These are phyloP conservation scores for Drosophila tani DNA, from an alignment of 1,140 invertebrate genomes.

Conservation along the genomic window DNA sequence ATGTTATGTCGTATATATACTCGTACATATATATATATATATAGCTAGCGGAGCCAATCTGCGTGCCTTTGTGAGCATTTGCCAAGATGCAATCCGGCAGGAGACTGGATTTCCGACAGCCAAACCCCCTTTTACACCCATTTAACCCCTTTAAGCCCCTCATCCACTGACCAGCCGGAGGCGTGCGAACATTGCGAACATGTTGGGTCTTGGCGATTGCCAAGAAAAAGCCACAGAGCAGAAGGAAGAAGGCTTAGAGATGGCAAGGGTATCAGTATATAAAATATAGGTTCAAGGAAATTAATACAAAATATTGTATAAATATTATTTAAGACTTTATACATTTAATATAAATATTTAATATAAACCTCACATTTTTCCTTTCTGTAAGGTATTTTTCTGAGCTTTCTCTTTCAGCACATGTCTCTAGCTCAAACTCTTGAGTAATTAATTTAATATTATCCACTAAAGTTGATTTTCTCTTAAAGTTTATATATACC, in stretches of 20 bases:
- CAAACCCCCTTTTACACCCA: background rate
- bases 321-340: too few relatives aligned
- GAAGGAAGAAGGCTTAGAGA: background rate
- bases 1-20: conserved; percentile 37
- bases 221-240: conserved; percentile 31
- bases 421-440: too few relatives aligned
- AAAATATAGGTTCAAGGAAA: too few relatives aligned
- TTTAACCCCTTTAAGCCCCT: background rate
- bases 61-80: conserved; percentile 59
- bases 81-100: conserved; percentile 51
- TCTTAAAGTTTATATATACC: conserved; percentile 12
- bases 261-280: background rate
- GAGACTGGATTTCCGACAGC: conserved; percentile 14
- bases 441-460: background rate
- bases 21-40: conserved; percentile 13
- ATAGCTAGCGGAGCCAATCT: conserved; percentile 53
- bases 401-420: too few relatives aligned
- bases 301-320: too few relatives aligned
- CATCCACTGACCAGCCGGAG: conserved; percentile 35
- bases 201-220: conserved; percentile 43
- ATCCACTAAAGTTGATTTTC: conserved; percentile 6
- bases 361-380: too few relatives aligned
- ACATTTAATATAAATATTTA: too few relatives aligned
- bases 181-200: conserved; percentile 61
- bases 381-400: too few relatives aligned